Evolutionary conservation across 2,797 vertebrate species (phyloP), one percentile per base, ranked within the genome.

Genomic region (Thripadectes ignobilis): DNA sequence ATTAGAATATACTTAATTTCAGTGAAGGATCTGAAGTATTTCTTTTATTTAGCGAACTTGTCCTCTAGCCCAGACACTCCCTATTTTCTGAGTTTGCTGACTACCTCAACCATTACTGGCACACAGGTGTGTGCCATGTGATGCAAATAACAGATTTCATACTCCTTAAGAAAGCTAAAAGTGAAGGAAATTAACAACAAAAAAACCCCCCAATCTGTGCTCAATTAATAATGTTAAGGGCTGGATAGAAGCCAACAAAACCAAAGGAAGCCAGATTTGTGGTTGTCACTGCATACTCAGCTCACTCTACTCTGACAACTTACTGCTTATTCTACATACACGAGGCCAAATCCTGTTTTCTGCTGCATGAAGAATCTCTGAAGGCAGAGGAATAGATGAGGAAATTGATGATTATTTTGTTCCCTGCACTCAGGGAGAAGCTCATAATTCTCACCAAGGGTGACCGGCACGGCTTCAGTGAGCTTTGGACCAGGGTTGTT

Each of bases 171-270:
- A 94, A 95, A 92, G 74, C 94, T 89, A 66, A 86, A 74, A 59
- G 55, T 85, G 88, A 94, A 96, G 86, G 80, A 91, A 85, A 96
- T 75, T 91, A 88, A 86, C 66, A 90, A 88, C 82, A 89, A 84
- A 72, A 51, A 72, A 39, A 45, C 23, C 0, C 0, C 7, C 45
- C 94, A 96, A 95, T 95, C 95, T 81, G 90, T 94, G 91, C 87
- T 95, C 91, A 91, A 89, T 38, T 94, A 85, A 95, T 96, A 95
- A 96, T 69, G 92, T 89, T 91, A 88, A 94, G 67, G 65, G 30
- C 59, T 95, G 82, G 85, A 65, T 29, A 24, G 51, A 89, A 85
- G 85, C 92, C 91, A 94, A 49, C 32, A 21, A 46, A 65, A 79
- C 62, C 86, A 66, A 90, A 91, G 71, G 95, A 95, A 92, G 82